Conservation (phyloP, 2,797 vertebrate species). For the Heliangelus exortis region DNA sequence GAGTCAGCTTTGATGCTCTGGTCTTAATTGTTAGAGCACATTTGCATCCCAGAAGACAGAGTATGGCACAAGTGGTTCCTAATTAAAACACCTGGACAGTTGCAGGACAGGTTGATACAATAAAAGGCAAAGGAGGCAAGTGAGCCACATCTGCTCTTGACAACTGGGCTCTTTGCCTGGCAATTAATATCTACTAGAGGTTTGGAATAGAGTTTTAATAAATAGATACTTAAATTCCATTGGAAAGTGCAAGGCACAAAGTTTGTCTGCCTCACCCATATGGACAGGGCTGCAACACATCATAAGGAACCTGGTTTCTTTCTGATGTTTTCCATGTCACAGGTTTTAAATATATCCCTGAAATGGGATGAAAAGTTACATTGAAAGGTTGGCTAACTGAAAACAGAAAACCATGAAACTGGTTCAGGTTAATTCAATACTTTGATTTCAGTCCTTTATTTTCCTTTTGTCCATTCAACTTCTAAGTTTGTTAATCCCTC, state of each 20-base stretch:
- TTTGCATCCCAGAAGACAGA: slow-evolving; percentile 27
- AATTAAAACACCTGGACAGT: slow-evolving; percentile 32
- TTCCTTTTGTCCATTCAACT: not conserved
- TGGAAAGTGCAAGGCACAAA: not conserved
- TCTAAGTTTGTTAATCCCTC: not conserved
- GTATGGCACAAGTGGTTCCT: not conserved
- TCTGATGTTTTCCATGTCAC: not conserved
- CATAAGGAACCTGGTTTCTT: not conserved
- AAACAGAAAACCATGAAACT: not conserved
- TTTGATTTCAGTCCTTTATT: not conserved
- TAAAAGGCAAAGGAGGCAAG: not conserved
- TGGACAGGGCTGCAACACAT: not conserved
- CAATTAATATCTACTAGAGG: not conserved
- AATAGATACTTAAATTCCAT: not conserved
- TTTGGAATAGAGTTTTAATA: not conserved
- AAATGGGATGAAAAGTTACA: not conserved
- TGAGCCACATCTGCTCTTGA: not conserved
- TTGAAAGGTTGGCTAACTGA: not conserved
- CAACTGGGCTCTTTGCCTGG: not conserved
- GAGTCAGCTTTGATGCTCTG: slow-evolving; percentile 42
- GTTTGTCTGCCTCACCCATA: not conserved
- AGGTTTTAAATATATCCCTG: not conserved
- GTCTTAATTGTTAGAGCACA: slow-evolving; percentile 41
- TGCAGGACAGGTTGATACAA: not conserved
- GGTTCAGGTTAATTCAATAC: not conserved